Percentiles rank a stretch among this genome's conserved stretches.
Evolutionary conservation across 2,888 invertebrate genomes (phyloP).

Genomic region (Phengaris alcon): DNA sequence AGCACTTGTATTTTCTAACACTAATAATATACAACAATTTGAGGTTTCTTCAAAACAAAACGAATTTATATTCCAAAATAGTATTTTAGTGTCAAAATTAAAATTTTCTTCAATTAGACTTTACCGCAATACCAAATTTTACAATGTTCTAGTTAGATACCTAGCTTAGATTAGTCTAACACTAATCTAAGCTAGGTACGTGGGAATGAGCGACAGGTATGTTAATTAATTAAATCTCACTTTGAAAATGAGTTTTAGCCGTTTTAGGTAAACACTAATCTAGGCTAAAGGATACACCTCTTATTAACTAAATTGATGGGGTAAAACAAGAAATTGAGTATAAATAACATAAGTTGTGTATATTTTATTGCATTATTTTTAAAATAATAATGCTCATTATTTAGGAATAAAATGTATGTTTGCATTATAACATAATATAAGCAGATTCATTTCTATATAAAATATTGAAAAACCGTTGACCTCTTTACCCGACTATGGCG

Average conservation of each 20-base stretch:
- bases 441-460: too few species aligned
- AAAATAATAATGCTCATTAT: too few species aligned
- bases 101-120: neutral
- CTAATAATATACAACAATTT: neutral
- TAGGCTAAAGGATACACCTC: neutral
- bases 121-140: constrained; percentile 20
- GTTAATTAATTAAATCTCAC: constrained; percentile 10
- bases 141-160: neutral
- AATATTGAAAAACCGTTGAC: too few species aligned
- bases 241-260: neutral
- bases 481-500: too few species aligned
- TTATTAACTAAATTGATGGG: neutral
- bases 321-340: neutral
- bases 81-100: constrained; percentile 8
- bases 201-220: constrained; percentile 2
- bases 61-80: neutral
- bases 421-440: too few species aligned
- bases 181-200: neutral
- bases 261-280: constrained; percentile 14
- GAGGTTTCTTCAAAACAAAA: neutral
- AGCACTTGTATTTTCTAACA: neutral
- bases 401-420: too few species aligned
- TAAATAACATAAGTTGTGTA: too few species aligned
- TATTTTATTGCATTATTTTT: too few species aligned
- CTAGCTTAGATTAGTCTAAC: neutral